Evolutionary conservation across 1,140 invertebrate species (phyloP).

Genomic region (Lepidotrigona ventralis): DNA sequence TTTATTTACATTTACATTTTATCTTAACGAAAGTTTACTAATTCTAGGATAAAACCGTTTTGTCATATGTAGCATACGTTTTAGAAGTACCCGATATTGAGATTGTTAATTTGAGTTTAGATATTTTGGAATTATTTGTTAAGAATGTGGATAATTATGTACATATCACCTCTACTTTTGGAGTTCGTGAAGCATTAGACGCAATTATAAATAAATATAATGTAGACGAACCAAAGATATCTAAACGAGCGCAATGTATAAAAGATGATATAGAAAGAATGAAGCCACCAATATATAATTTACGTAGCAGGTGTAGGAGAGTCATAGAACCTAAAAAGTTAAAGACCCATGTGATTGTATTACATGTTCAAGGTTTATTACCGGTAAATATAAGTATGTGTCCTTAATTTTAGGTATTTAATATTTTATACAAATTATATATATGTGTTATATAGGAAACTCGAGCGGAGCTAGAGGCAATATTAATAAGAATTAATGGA

Average conservation of each 20-base stretch:
- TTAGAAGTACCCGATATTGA: slow-evolving; percentile 76
- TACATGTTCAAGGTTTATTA: slow-evolving; percentile 76
- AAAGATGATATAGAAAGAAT: slow-evolving; percentile 77
- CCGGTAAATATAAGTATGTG: slow-evolving; percentile 62
- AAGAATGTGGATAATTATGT: slow-evolving; percentile 78
- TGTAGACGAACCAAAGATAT: slow-evolving; percentile 72
- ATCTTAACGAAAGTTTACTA: slow-evolving; percentile 9
- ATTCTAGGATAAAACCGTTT: slow-evolving; percentile 77
- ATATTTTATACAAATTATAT: not conserved
- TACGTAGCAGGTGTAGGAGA: slow-evolving; percentile 75
- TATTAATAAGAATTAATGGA: slow-evolving; percentile 77
- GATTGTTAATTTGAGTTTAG: slow-evolving; percentile 73
- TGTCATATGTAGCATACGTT: slow-evolving; percentile 77
- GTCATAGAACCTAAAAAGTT: slow-evolving; percentile 78
- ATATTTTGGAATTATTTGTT: slow-evolving; percentile 76
- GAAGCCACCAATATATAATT: slow-evolving; percentile 79
- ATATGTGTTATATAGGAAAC: slow-evolving; percentile 72
- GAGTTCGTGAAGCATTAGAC: slow-evolving; percentile 77
- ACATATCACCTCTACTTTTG: slow-evolving; percentile 79
- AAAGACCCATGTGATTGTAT: slow-evolving; percentile 76
- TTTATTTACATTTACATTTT: not conserved
- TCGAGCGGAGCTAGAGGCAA: slow-evolving; percentile 75
- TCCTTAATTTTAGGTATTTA: slow-evolving; percentile 4
- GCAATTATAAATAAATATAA: slow-evolving; percentile 75
- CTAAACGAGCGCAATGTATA: slow-evolving; percentile 71